Conservation (phyloP, 2,113 vertebrate species). For the Pitta sordida region DNA sequence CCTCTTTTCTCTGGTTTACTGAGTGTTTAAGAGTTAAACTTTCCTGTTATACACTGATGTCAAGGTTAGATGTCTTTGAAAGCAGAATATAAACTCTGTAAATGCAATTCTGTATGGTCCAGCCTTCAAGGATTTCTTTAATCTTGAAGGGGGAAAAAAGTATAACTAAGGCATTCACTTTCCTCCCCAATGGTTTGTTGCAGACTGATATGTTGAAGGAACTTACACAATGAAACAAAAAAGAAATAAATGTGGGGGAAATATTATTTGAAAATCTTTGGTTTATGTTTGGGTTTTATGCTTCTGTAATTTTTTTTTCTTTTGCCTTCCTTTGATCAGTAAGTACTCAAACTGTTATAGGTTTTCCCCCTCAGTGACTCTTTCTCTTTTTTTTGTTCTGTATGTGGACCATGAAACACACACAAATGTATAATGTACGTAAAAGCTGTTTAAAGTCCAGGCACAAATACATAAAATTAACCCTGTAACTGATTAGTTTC, state of each 20-base stretch:
- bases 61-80: not conserved
- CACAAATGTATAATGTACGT: not conserved
- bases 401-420: accelerated
- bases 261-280: not conserved
- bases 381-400: no score
- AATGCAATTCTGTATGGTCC: not conserved
- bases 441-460: not conserved
- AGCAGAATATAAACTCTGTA: not conserved
- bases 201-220: not conserved
- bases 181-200: not conserved
- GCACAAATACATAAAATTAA: not conserved
- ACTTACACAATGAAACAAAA: not conserved
- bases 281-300: not conserved
- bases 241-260: not conserved
- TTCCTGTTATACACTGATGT: not conserved
- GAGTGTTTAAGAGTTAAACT: not conserved
- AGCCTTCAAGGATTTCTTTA: not conserved
- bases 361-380: not conserved
- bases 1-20: not conserved
- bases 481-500: not conserved
- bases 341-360: not conserved
- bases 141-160: not conserved
- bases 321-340: not conserved
- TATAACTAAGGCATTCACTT: not conserved
- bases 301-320: not conserved